Conservation (phyloP, 2,797 vertebrate genomes). For the Eutrigla gurnardus region DNA sequence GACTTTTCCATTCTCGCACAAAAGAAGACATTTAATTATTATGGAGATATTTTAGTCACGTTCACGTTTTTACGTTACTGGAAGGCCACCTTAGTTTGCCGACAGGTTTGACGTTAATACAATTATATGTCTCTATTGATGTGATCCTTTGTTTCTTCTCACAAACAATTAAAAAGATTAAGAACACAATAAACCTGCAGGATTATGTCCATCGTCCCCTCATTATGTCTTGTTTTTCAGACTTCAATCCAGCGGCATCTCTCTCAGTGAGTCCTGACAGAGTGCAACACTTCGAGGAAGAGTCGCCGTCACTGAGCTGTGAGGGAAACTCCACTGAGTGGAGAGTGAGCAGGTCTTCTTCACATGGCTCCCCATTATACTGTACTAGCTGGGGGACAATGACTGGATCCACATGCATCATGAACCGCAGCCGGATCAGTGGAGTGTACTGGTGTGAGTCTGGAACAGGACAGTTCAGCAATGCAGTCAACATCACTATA, state of each 20-base stretch:
- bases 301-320: constrained; percentile 55
- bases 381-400: not conserved
- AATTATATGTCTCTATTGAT: no score
- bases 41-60: no score
- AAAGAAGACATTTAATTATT: no score
- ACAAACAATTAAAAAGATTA: not conserved
- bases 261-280: constrained; percentile 56
- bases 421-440: rapidly evolving
- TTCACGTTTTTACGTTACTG: no score
- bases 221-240: constrained; percentile 26
- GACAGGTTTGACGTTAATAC: no score
- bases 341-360: constrained; percentile 26
- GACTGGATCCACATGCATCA: constrained; percentile 27
- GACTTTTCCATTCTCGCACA: no score
- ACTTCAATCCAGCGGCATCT: constrained; percentile 21
- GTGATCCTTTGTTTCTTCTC: no score
- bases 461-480: constrained; percentile 53
- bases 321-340: constrained; percentile 40
- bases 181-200: not conserved
- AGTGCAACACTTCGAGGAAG: constrained; percentile 45
- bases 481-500: no score
- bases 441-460: constrained; percentile 69
- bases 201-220: not conserved
- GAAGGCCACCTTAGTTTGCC: no score
- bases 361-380: rapidly evolving